Evolutionary conservation across 2,888 invertebrate species (phyloP), one percentile per base, ranked within the genome.

Genomic region (Campaea margaritaria): DNA sequence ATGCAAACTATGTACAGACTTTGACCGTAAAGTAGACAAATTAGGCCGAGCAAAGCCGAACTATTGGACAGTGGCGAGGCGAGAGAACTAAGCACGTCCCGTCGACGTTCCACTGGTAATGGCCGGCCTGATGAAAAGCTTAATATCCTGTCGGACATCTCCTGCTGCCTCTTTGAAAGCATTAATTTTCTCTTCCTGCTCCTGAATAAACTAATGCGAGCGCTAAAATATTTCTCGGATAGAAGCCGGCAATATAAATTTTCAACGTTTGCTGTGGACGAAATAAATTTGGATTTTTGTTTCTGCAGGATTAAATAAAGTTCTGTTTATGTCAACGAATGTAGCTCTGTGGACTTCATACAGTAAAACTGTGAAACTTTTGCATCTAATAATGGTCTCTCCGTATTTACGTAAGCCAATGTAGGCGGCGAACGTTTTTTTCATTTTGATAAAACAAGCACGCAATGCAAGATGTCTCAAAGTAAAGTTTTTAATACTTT

Each of bases 111-210:
- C 53, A 55, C 65, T 68, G 69, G 75, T 82, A 85, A 86, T 83
- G 77, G 74, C 70, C 62, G 70, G 66, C 65, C 72, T 75, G 79
- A 79, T 83, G 85, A 84, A 87, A 88, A 83, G 82, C 83, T 80
- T 86, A 86, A 87, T 87, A 85, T 83, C 75, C 80, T 74, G 78
- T 73, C 77, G 71, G 71, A 70, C 72, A 73, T 75, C 73, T 74
- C 74, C 70, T 74, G 70, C 74, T 73, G 67, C 70, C 78, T 78
- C 83, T 85, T 86, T 87, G 81, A 79, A 73, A 79, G 75, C 78
- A 81, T 84, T 85, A 83, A 88, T 88, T 87, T 85, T 80, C 82
- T 72, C 76, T 76, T 81, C 78, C 79, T 77, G 74, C 69, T 72
- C 68, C 71, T 77, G 74, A 80, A 82, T 81, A 78, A 82, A 85